Base-by-base conservation (phyloP, 2,797 vertebrate genomes). In the Anniella stebbinsi region DNA sequence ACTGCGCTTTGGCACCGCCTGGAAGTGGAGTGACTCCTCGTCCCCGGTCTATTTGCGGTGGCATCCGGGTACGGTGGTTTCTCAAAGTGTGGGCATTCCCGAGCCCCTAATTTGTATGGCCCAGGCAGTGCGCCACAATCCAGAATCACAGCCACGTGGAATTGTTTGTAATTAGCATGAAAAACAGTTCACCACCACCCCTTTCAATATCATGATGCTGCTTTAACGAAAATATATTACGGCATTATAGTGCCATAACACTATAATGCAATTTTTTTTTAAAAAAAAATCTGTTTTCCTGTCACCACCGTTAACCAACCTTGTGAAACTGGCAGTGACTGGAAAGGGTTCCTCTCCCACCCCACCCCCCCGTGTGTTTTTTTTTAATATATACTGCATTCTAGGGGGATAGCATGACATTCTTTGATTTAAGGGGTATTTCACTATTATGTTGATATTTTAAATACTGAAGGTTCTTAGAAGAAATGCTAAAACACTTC, bases 21-120 rank as follows among this genome's bases (percentile, higher is more conserved):
- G 91, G 91, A 69, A 7, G n/a, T 92, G 91, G 91, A 87, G 80
- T 0, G 88, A 92, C n/a, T 30, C 63, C 3, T 87, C 88, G 0
- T 3, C 41, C 23, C 54, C n/a, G 9, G 80, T 3, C 73, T 92
- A 87, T 77, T n/a, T 70, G 66, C 73, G 51, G n/a, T 89, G 84
- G 84, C 72, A 89, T n/a, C 67, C 41, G 25, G 51, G 91, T 89
- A 84, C 8, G 36, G 1, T 12, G 33, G 2, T 25, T 75, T 45
- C 54, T 76, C 13, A 28, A 11, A 57, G 12, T 4, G 11, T 86
- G 51, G 21, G 15, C 12, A 1, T 63, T 51, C 41, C 33, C 11
- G 48, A 41, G 36, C 17, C 28, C 5, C 28, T 60, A 23, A 57
- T 80, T 48, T 80, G 10, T 28, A 12, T 28, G 45, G 13, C 30